Base-by-base conservation (phyloP, 1,140 invertebrate species). In the Lucilia sericata region DNA sequence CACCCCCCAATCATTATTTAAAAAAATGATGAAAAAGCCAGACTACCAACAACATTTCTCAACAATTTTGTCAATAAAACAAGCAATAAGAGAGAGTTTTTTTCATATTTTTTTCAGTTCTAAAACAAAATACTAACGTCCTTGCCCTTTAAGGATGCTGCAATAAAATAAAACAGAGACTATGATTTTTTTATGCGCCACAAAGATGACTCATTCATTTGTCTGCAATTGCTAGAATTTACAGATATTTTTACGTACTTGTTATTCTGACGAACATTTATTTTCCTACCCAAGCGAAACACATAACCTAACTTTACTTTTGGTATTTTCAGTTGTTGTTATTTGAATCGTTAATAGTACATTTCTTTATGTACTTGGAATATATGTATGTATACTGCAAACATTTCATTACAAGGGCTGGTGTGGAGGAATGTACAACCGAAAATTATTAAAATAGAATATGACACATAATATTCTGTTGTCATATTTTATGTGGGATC, bases 91-190 rank as follows among this genome's bases (percentile, higher is more conserved):
- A 21, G n/a, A 25, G 65, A 60, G 55, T 60, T 60, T n/a, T 60
- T 17, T 60, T 60, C 2, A 21, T 25, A 70, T 21, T 70, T 4
- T 70, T 70, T 70, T 70, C 10, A 21, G 14, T 60, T 7, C 55
- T 60, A n/a, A 17, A 60, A n/a, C 55, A 60, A 60, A 60, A 17
- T 60, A n/a, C n/a, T 25, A 70, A 70, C 65, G 65, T 70, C 65
- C 65, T 70, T 70, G 65, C 25, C 65, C 65, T 70, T 25, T 70
- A 21, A 70, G 65, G n/a, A 25, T 19, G 65, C 2, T 21, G 19
- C n/a, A 42, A 60, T n/a, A 60, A 0, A 60, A 60, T n/a, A 60
- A 60, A 17, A 42, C 5, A 55, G 17, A 55, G 51, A 42, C 17
- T 12, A 12, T 7, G 51, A 55, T 55, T 55, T 55, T 55, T 55